Evolutionary conservation across 2,113 vertebrate genomes (phyloP), one percentile per base, ranked within the genome.

Genomic region (Danionella cerebrum): DNA sequence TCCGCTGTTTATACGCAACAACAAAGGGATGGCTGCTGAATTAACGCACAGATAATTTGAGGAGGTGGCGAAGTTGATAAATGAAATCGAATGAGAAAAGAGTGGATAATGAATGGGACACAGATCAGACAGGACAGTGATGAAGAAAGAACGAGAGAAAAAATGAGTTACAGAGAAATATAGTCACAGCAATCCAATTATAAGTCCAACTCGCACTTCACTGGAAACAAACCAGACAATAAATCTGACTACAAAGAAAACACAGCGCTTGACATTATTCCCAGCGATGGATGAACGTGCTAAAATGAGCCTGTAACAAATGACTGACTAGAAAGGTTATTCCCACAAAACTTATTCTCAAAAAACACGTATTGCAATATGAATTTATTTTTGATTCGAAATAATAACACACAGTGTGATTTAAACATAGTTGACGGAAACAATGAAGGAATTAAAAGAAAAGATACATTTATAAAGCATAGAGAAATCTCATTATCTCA

Each of bases 151-250:
- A 57, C 19, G 24, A 53, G 21, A 12, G 25, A 52, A 41, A 47
- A 11, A n/a, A 54, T 44, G 42, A 62, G 22, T 33, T 33, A 33
- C 29, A 47, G 55, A 59, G 63, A 52, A 66, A 77, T 42, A 69
- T 44, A 78, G 71, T 65, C 62, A 71, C 62, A 64, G 74, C 78
- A 79, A 82, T 80, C 78, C 76, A 78, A 35, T 58, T 48, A 72
- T 67, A 62, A 52, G 47, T 31, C 63, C 62, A 45, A 38, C 38
- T 39, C 47, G 53, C 67, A 62, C 47, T 53, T 63, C 67, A 63
- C 67, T 33, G 44, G 22, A 39, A 16, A 50, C 36, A 14, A 63
- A 57, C 1, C 21, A 4, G 8, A n/a, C 36, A 24, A 57, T 18
- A 35, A 39, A 18, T 41, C 36, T 39, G 1, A 18, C 6, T 31